Conservation (phyloP, 2,113 vertebrate species). For the Mus pahari region DNA sequence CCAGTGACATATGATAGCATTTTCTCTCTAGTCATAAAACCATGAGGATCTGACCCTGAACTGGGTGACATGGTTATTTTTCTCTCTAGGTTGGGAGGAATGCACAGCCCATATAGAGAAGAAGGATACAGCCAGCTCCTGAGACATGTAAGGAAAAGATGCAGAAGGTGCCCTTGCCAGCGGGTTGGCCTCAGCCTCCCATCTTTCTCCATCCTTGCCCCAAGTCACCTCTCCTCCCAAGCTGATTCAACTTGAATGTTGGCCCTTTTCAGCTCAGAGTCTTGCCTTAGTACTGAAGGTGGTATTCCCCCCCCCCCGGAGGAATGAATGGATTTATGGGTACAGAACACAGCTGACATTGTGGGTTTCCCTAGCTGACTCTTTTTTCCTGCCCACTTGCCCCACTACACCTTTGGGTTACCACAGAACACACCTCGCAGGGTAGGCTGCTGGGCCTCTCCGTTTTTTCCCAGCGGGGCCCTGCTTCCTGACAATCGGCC, state of each 20-base stretch:
- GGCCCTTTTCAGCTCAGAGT: neutral
- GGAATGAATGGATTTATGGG: neutral
- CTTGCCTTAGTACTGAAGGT: neutral
- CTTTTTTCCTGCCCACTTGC: neutral
- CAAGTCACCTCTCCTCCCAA: neutral
- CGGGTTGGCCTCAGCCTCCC: neutral
- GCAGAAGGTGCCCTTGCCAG: neutral
- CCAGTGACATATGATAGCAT: neutral
- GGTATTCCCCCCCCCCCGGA: neutral
- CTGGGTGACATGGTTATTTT: neutral
- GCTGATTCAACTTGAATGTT: neutral
- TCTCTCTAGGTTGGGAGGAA: neutral
- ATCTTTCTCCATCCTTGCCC: neutral
- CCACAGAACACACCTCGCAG: neutral
- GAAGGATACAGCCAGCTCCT: neutral
- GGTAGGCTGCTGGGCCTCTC: neutral
- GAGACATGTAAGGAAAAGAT: neutral
- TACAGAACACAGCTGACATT: neutral
- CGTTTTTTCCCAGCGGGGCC: neutral
- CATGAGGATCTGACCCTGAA: neutral
- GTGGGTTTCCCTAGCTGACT: neutral
- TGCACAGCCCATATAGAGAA: neutral
- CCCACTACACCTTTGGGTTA: neutral
- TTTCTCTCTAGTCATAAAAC: constrained; percentile 5
- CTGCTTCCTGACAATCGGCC: neutral